Percentiles rank a stretch among this genome's conserved stretches.
These are phyloP conservation scores for Drosophila navojoa DNA, from an alignment of 1,140 invertebrate species.

Conservation along the genomic window DNA sequence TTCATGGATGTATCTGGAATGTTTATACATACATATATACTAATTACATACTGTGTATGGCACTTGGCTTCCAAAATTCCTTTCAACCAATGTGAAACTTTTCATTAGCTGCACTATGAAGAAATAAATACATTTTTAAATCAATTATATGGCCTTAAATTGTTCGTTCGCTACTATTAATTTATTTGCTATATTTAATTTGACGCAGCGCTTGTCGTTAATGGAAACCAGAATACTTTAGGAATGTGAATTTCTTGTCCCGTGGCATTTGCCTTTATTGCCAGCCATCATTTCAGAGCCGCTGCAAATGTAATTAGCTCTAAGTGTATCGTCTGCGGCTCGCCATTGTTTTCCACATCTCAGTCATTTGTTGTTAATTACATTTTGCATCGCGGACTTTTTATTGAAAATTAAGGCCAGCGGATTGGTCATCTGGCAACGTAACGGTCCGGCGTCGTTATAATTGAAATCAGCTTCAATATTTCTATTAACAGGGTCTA, in stretches of 20 bases:
- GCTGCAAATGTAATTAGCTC: conserved; percentile 69
- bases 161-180: conserved; percentile 56
- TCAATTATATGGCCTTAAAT: conserved; percentile 67
- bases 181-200: conserved; percentile 61
- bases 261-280: conserved; percentile 34
- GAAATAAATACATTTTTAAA: conserved; percentile 67
- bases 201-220: conserved; percentile 18
- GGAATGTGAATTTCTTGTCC: conserved; percentile 31
- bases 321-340: conserved; percentile 67
- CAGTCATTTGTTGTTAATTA: conserved; percentile 77
- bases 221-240: conserved; percentile 25
- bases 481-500: not conserved
- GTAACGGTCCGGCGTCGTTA: conserved; percentile 21
- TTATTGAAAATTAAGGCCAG: conserved; percentile 75
- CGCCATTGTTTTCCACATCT: conserved; percentile 41
- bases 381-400: conserved; percentile 60
- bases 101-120: conserved; percentile 30
- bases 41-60: conserved; percentile 61
- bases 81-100: conserved; percentile 4
- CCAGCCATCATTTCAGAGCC: conserved; percentile 30
- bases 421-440: conserved; percentile 44
- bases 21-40: conserved; percentile 50
- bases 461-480: conserved; percentile 60
- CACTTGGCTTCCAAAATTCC: not conserved
- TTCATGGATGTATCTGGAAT: conserved; percentile 32